A percentile compares a stretch with the other conserved stretches of the same genome.
phyloP scores from a whole-genome alignment of 2,113 vertebrate genomes.

The Spermophilus dauricus region DNA sequence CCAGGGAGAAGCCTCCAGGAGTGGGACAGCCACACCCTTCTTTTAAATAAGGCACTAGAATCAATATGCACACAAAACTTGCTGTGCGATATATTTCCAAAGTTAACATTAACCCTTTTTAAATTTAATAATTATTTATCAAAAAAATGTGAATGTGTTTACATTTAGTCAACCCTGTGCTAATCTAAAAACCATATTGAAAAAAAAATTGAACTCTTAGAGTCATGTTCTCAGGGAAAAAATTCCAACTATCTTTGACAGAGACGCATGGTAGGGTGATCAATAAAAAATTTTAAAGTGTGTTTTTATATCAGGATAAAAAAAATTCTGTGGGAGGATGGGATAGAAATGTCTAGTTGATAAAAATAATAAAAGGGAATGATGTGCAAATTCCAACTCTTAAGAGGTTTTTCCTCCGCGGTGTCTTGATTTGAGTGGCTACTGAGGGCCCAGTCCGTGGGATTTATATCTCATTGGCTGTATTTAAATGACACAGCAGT shows the following conservation, averaged over 20 bases:
- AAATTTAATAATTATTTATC: not conserved
- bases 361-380: too few species aligned
- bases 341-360: not conserved
- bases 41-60: not conserved
- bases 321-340: not conserved
- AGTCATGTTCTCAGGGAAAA: not conserved
- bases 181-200: not conserved
- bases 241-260: not conserved
- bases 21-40: rapidly evolving
- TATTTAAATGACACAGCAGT: not conserved
- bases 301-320: not conserved
- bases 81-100: not conserved
- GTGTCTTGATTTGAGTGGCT: not conserved
- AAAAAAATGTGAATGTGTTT: not conserved
- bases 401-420: rapidly evolving
- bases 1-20: not conserved
- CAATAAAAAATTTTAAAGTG: not conserved
- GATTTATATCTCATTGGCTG: not conserved
- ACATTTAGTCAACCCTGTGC: not conserved
- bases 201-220: not conserved
- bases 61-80: not conserved
- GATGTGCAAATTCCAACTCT: not conserved
- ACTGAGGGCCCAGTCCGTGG: too few species aligned
- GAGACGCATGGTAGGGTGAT: not conserved
- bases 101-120: not conserved